Base-by-base conservation (phyloP, 1,140 invertebrate species). In the Coelopa frigida region DNA sequence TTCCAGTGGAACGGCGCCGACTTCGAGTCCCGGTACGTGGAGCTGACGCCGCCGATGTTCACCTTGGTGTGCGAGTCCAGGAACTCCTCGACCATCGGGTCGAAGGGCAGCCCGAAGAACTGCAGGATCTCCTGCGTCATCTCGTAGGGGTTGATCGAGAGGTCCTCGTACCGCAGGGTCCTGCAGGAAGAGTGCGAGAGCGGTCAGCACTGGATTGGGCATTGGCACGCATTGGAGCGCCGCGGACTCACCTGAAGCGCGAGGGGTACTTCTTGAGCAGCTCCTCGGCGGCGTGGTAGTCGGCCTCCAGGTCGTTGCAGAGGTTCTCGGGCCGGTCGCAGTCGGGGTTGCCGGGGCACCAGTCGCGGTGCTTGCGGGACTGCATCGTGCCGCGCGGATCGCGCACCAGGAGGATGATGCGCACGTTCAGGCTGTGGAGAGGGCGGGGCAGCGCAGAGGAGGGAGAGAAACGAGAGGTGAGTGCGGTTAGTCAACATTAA, bases 381-480 rank as follows among this genome's bases (percentile, higher is more conserved):
- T 91, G 88, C 62, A 92, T 73, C 36, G 85, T 88, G 14, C 87
- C 89, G 32, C 89, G 74, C 8, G 89, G 90, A 73, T 93, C 90
- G 33, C 89, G 75, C 27, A 91, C 79, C 49, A 93, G 68, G 12
- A 89, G 71, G 44, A 93, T 69, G 43, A 93, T 76, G 64, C 83
- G 81, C 48, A 89, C 70, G 58, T 85, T 84, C 58, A 86, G 73
- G 51, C 84, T 87, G 45, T n/a, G 51, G 46, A 5, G 5, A 23
- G n/a, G n/a, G n/a, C n/a, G n/a, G n/a, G n/a, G n/a, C n/a, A n/a
- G n/a, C n/a, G n/a, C n/a, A n/a, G n/a, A n/a, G n/a, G n/a, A n/a
- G n/a, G n/a, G n/a, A n/a, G n/a, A n/a, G n/a, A n/a, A n/a, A n/a
- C n/a, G n/a, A n/a, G n/a, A n/a, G n/a, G n/a, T n/a, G n/a, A n/a